Base-by-base conservation (phyloP, 2,113 vertebrate species). In the Anoplopoma fimbria region DNA sequence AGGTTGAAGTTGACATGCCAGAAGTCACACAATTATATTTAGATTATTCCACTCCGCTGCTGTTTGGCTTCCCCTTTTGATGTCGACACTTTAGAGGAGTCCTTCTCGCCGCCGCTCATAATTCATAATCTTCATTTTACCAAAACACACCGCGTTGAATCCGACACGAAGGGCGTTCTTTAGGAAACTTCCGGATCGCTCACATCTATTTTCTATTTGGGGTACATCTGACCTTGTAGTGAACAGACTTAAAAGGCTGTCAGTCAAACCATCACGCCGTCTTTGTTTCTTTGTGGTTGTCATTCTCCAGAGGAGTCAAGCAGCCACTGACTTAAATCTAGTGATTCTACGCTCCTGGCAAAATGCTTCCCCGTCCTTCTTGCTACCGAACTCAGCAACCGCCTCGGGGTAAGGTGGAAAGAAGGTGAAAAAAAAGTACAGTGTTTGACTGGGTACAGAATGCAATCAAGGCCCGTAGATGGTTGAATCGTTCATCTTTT, bases 141-240 rank as follows among this genome's bases (percentile, higher is more conserved):
- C 65, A 36, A 84, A 89, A 86, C 83, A 79, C 21, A 75, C 58
- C 33, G 65, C 19, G 68, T 60, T n/a, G 85, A 69, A 76, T 86
- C 76, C 79, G 23, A 67, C 83, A 68, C 17, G 71, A 86, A 87
- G 82, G 90, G 71, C 77, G 23, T 84, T 77, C 76, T 92, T 90
- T n/a, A 87, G 86, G 84, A 77, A 83, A 77, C 49, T 23, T 25
- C 80, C 25, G 72, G 82, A 91, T 91, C 84, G 71, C 89, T 87
- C 74, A 1, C 79, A 23, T 86, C 71, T 82, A 17, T 87, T 86
- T 85, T 78, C 73, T 79, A 29, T 88, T 87, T 88, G 77, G 81
- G 86, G 13, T 79, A 80, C 86, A 87, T 82, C 85, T 92, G 91
- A 94, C 93, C 91, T 94, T 93, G 93, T 81, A 84, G 86, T 38